phyloP scores from a whole-genome alignment of 2,797 vertebrate species.

The Gobionotothen gibberifrons region DNA sequence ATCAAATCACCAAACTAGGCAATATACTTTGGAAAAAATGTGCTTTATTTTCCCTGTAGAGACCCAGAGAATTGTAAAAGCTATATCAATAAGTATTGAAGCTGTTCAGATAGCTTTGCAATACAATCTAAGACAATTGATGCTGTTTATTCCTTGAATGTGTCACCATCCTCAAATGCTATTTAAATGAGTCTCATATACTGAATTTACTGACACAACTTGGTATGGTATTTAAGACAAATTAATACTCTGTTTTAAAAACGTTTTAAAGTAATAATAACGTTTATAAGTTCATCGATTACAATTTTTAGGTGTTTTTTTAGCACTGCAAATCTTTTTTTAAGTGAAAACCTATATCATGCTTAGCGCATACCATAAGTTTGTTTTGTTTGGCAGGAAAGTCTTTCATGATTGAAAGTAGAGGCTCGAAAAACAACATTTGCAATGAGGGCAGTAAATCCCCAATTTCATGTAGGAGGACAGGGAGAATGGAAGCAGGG shows the following conservation, averaged over 20 bases:
- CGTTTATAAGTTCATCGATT: too few species aligned
- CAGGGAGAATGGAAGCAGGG: slow-evolving; percentile 26
- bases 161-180: neutral
- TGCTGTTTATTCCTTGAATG: too few species aligned
- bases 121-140: too few species aligned
- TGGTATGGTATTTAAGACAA: neutral
- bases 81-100: neutral
- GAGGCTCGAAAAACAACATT: slow-evolving; percentile 14
- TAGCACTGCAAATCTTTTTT: neutral
- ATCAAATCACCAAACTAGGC: neutral
- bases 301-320: too few species aligned
- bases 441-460: slow-evolving; percentile 40
- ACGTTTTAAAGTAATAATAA: neutral
- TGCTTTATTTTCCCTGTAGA: neutral
- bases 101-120: neutral
- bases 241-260: neutral
- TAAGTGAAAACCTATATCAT: neutral
- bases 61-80: neutral
- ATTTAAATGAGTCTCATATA: neutral
- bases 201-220: neutral
- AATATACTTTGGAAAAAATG: neutral
- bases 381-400: slow-evolving; percentile 9
- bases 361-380: neutral
- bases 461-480: slow-evolving; percentile 28
- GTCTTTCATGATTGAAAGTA: slow-evolving; percentile 7